A percentile compares a stretch with the other conserved stretches of the same genome.
Evolutionary conservation across 2,888 invertebrate genomes (phyloP).

Genomic region (Acronicta aceris): DNA sequence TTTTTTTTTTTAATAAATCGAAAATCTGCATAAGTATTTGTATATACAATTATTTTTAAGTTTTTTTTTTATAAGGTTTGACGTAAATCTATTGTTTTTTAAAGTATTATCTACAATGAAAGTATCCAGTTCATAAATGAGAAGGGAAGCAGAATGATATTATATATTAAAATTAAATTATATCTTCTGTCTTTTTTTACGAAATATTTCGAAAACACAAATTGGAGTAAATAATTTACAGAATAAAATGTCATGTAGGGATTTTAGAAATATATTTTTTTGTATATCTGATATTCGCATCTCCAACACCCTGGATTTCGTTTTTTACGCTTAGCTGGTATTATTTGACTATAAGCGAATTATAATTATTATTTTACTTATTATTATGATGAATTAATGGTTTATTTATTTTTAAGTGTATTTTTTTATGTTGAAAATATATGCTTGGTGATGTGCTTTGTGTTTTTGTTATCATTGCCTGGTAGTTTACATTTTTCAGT

Average conservation of each 20-base stretch:
- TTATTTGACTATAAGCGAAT: constrained; percentile 49
- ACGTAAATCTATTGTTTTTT: constrained; percentile 17
- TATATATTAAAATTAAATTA: neutral
- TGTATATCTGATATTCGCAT: neutral
- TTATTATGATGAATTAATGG: constrained; percentile 55
- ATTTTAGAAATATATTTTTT: too few species aligned
- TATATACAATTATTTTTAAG: constrained; percentile 27
- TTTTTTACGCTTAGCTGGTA: constrained; percentile 48
- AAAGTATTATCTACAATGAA: constrained; percentile 18
- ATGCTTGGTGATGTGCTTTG: constrained; percentile 82
- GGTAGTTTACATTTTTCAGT: constrained; percentile 1
- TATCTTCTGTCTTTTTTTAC: too few species aligned
- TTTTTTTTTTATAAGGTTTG: constrained; percentile 17
- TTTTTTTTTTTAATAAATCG: neutral
- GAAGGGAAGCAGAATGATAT: neutral
- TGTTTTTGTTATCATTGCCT: constrained; percentile 65
- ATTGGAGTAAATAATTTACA: too few species aligned
- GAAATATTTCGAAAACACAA: too few species aligned
- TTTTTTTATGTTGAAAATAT: constrained; percentile 83
- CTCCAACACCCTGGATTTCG: constrained; percentile 11
- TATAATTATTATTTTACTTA: constrained; percentile 35
- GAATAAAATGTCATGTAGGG: too few species aligned
- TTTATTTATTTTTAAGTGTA: constrained; percentile 83
- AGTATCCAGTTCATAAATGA: neutral
- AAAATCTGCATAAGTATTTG: constrained; percentile 12